phyloP scores from a whole-genome alignment of 2,113 vertebrate species.

The Piaya cayana region DNA sequence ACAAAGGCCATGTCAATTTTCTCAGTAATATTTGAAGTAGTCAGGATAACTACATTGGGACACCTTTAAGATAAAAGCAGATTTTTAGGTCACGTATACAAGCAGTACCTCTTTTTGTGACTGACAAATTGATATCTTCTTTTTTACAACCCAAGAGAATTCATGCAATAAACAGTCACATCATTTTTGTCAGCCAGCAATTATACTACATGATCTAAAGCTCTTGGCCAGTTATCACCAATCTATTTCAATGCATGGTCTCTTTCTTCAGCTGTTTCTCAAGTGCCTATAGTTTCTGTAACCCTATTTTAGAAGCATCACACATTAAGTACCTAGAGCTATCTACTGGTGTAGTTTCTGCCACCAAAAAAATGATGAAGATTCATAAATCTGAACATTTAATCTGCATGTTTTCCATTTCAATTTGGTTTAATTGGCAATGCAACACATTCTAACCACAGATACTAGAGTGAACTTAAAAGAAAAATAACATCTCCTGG shows the following conservation, averaged over 20 bases:
- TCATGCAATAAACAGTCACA: not conserved
- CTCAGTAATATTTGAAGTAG: slow-evolving; percentile 95
- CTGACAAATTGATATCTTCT: not conserved
- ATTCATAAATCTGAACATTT: not conserved
- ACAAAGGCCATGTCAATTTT: slow-evolving; percentile 97
- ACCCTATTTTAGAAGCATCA: not conserved
- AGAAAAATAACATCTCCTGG: not conserved
- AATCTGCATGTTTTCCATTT: not conserved
- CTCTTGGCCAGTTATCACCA: not conserved
- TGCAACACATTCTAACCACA: not conserved
- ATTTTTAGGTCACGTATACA: not conserved
- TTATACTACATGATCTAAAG: not conserved
- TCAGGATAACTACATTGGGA: slow-evolving; percentile 96
- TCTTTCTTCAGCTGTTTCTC: not conserved
- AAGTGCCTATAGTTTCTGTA: not conserved
- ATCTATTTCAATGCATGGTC: not conserved
- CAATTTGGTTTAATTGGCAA: not conserved
- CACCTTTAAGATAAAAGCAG: slow-evolving; percentile 76
- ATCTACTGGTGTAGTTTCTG: not conserved
- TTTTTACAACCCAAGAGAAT: not conserved
- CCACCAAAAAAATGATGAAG: not conserved
- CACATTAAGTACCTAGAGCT: not conserved
- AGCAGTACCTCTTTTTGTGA: not conserved
- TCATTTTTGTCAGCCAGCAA: not conserved
- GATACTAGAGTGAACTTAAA: not conserved